Conservation (phyloP, 2,888 invertebrate genomes). For the Acrocyrtus sp. region DNA sequence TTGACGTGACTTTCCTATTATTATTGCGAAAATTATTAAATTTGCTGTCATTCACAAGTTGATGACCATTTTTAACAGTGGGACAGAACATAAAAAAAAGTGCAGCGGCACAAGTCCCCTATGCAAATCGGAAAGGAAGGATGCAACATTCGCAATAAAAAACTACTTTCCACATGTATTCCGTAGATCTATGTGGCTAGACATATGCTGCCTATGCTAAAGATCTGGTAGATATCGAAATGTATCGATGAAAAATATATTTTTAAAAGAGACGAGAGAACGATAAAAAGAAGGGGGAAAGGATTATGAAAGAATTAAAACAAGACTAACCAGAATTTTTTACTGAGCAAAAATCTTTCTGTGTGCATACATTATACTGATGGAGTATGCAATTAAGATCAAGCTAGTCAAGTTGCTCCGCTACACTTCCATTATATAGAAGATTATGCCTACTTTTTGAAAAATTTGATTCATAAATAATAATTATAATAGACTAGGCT, state of each 20-base stretch:
- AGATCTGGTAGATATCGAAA: too few relatives aligned
- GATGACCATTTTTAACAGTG: not conserved
- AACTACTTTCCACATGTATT: too few relatives aligned
- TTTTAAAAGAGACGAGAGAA: too few relatives aligned
- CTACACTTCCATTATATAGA: not conserved
- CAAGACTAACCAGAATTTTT: slow-evolving; percentile 46
- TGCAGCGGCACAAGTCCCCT: not conserved
- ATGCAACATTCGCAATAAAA: too few relatives aligned
- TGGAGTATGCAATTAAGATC: not conserved
- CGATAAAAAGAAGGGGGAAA: too few relatives aligned
- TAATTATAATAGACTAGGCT: too few relatives aligned
- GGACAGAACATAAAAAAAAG: not conserved
- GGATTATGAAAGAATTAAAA: slow-evolving; percentile 20
- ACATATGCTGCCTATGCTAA: too few relatives aligned
- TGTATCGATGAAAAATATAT: too few relatives aligned
- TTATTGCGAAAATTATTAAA: slow-evolving; percentile 1
- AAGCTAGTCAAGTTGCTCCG: not conserved
- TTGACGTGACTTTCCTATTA: slow-evolving; percentile 35
- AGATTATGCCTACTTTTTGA: too few relatives aligned
- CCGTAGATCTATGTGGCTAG: too few relatives aligned
- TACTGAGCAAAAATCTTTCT: not conserved
- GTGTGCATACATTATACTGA: not conserved
- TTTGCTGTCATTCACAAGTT: not conserved
- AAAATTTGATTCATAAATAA: too few relatives aligned
- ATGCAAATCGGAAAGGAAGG: not conserved